Base-by-base conservation (phyloP, 1,140 invertebrate genomes). In the Anadara kagoshimensis region DNA sequence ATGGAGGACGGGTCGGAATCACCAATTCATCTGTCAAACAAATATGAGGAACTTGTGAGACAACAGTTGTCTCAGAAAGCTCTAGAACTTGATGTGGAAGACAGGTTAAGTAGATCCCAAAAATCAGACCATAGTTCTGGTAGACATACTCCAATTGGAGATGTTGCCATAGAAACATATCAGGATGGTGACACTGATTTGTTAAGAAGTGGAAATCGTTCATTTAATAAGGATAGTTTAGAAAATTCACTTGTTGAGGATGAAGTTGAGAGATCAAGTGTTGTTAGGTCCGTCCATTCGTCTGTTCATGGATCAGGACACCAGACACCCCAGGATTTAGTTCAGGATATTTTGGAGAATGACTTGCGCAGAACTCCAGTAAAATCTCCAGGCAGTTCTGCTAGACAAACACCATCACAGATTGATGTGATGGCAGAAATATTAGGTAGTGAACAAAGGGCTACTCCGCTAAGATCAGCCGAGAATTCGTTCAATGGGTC, bases 141-240 rank as follows among this genome's bases (percentile, higher is more conserved):
- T 36, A 59, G 82, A 5, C 68, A 75, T 20, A 84, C 78, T 14
- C 82, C 82, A 20, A 71, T 84, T 18, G 82, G 82, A 11, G 79
- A 78, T 61, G 76, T 78, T 56, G 75, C 71, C 0, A 44, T 58
- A 0, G 76, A 80, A 57, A 69, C 74, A n/a, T 80, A 71, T 53
- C 69, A 78, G 51, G 79, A 80, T 74, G 67, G 73, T 24, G 62
- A 26, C 41, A 16, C n/a, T n/a, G 41, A 29, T 24, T 26, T 61
- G n/a, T 58, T 58, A 22, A 49, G 56, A 45, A 49, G 51, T 49
- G 29, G 41, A 18, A 69, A 56, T 22, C 44, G 49, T 20, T 10
- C 65, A 57, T n/a, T 61, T 44, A 62, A 51, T 51, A 45, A 29
- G 22, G 44, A 44, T 7, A 63, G 44, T 49, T 64, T 65, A 20